phyloP scores from a whole-genome alignment of 2,888 invertebrate genomes.

The Asteroscopus sphinx region DNA sequence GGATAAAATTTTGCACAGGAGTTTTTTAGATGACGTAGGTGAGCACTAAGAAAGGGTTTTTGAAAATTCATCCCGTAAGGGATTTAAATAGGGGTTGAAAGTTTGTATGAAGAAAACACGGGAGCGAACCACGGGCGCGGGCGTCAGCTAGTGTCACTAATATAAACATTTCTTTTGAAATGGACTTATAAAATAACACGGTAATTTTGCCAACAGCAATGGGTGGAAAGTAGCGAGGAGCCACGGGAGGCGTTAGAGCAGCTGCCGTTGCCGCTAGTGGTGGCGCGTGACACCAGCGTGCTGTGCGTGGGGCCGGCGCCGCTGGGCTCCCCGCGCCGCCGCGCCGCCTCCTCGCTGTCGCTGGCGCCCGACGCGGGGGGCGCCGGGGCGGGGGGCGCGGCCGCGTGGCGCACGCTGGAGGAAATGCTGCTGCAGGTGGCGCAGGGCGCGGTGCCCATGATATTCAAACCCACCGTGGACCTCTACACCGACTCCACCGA shows the following conservation, averaged over 20 bases:
- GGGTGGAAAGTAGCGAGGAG: conserved; percentile 81
- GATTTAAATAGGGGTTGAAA: no score
- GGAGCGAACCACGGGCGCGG: no score
- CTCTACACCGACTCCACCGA: conserved; percentile 92
- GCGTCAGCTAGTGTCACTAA: no score
- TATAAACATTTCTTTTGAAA: no score
- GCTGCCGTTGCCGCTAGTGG: conserved; percentile 94
- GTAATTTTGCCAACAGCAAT: conserved; percentile 73
- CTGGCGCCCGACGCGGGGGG: conserved; percentile 72
- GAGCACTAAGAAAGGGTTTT: no score
- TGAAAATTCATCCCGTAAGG: no score
- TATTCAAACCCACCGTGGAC: conserved; percentile 94
- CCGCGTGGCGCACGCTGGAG: conserved; percentile 93
- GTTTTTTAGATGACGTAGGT: no score
- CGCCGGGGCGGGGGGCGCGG: conserved; percentile 48
- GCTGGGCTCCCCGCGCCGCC: conserved; percentile 88
- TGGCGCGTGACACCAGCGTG: conserved; percentile 92
- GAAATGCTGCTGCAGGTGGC: conserved; percentile 93
- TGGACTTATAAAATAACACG: no score
- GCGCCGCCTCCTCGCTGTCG: conserved; percentile 87
- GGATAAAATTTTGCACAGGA: no score
- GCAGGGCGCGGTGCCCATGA: conserved; percentile 92
- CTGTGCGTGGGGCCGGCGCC: conserved; percentile 91
- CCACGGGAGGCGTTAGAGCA: conserved; percentile 85
- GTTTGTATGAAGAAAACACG: no score